Evolutionary conservation across 2,888 invertebrate genomes (phyloP).

Genomic region (Drosophila cognata): DNA sequence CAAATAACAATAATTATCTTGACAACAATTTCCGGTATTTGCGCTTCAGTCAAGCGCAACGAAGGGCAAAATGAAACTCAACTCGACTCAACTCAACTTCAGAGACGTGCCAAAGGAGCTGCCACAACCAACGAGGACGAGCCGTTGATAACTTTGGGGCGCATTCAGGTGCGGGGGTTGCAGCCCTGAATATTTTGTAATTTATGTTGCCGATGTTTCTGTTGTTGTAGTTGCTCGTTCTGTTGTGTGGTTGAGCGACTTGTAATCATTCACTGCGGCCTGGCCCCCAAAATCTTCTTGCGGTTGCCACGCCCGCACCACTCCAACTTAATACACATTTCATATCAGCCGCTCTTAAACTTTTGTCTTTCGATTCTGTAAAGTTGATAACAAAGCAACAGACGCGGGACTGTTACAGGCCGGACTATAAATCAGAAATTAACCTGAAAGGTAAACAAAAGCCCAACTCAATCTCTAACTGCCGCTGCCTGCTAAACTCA

Average conservation of each 20-base stretch:
- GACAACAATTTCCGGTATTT: constrained; percentile 85
- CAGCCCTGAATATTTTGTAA: constrained; percentile 71
- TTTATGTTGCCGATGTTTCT: constrained; percentile 36
- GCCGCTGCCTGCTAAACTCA: constrained; percentile 10
- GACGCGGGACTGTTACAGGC: constrained; percentile 9
- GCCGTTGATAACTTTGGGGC: constrained; percentile 34
- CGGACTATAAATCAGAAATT: constrained; percentile 35
- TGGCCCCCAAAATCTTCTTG: constrained; percentile 13
- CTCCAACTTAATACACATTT: constrained; percentile 48
- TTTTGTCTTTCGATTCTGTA: constrained; percentile 74
- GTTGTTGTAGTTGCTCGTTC: constrained; percentile 28
- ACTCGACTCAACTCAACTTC: constrained; percentile 64
- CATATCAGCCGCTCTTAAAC: constrained; percentile 77
- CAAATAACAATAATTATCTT: constrained; percentile 85
- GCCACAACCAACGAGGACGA: constrained; percentile 35
- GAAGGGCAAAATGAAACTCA: constrained; percentile 74
- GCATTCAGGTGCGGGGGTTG: constrained; percentile 39
- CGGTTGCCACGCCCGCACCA: constrained; percentile 16
- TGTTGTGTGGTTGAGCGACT: constrained; percentile 40
- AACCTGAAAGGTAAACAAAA: constrained; percentile 47
- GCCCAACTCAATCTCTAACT: constrained; percentile 19
- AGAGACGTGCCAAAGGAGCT: constrained; percentile 61
- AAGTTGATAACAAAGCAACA: constrained; percentile 68
- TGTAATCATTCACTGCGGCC: constrained; percentile 48
- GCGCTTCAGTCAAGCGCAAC: constrained; percentile 83